A percentile compares a stretch with the other conserved stretches of the same genome.
phyloP scores from a whole-genome alignment of 2,113 vertebrate species.

The Dicerorhinus sumatrensis region DNA sequence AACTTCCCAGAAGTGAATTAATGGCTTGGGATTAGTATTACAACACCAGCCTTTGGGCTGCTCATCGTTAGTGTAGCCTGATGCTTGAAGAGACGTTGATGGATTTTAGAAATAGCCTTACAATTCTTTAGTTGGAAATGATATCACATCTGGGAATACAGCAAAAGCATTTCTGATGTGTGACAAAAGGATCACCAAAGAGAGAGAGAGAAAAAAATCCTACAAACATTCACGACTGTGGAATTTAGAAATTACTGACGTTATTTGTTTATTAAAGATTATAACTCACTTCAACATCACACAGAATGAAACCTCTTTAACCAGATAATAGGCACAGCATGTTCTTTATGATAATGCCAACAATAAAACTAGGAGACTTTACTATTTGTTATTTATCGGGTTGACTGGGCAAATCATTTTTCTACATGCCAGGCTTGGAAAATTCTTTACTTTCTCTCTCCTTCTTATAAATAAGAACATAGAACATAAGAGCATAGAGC shows the following conservation, averaged over 20 bases:
- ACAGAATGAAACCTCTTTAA: conserved; percentile 59
- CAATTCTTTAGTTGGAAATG: background rate
- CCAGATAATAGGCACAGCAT: conserved; percentile 71
- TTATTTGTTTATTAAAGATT: conserved; percentile 75
- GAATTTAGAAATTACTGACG: conserved; percentile 61
- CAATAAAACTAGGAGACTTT: conserved; percentile 75
- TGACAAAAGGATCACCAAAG: background rate
- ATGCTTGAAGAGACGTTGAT: background rate
- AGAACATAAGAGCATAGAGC: background rate
- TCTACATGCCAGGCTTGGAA: conserved; percentile 52
- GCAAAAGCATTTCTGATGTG: conserved; percentile 38
- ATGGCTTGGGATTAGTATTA: background rate
- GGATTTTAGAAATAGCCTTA: background rate
- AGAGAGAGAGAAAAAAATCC: background rate
- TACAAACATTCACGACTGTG: conserved; percentile 44
- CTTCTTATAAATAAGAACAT: conserved; percentile 65
- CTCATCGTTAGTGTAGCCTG: background rate
- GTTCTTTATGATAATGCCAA: conserved; percentile 71
- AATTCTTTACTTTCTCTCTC: conserved; percentile 70
- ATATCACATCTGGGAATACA: background rate
- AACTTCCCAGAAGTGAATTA: background rate
- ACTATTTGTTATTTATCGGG: conserved; percentile 71
- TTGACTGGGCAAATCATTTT: conserved; percentile 71
- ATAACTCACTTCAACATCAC: conserved; percentile 74
- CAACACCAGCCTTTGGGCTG: background rate